These are phyloP conservation scores for Coelinius sp. DNA, from an alignment of 2,888 invertebrate genomes.

Conservation along the genomic window DNA sequence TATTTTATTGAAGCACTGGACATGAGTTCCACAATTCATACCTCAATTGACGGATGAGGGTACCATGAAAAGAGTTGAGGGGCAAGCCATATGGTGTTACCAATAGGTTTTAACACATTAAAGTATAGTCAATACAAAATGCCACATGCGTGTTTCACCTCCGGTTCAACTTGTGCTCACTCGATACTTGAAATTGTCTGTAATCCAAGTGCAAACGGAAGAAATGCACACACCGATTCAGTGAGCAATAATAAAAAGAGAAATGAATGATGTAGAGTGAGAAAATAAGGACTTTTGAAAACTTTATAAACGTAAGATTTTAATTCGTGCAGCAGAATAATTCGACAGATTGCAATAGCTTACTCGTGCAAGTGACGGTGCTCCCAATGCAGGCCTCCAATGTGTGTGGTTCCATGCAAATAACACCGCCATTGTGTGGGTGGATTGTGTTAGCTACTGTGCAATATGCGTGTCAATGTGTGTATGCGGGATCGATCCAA, in stretches of 20 bases:
- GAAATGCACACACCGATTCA: neutral
- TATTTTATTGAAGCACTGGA: neutral
- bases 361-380: conserved; percentile 43
- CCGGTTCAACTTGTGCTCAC: conserved; percentile 12
- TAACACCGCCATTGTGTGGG: neutral
- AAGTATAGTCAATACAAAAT: conserved; percentile 3
- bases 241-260: conserved; percentile 9
- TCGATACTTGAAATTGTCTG: neutral
- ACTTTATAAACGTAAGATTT: conserved; percentile 50
- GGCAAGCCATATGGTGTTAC: conserved; percentile 5
- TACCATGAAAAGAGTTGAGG: conserved; percentile 7
- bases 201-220: conserved; percentile 19
- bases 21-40: neutral
- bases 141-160: neutral
- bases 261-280: neutral
- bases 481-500: conserved; percentile 22
- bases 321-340: conserved; percentile 53
- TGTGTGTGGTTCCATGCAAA: neutral
- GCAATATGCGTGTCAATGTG: neutral
- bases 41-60: neutral
- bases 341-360: conserved; percentile 54
- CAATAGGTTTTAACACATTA: conserved; percentile 17
- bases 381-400: conserved; percentile 1
- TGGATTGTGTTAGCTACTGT: neutral
- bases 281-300: neutral